These are phyloP conservation scores for Sebastes vulpes DNA, from an alignment of 2,797 vertebrate species.

Conservation along the genomic window DNA sequence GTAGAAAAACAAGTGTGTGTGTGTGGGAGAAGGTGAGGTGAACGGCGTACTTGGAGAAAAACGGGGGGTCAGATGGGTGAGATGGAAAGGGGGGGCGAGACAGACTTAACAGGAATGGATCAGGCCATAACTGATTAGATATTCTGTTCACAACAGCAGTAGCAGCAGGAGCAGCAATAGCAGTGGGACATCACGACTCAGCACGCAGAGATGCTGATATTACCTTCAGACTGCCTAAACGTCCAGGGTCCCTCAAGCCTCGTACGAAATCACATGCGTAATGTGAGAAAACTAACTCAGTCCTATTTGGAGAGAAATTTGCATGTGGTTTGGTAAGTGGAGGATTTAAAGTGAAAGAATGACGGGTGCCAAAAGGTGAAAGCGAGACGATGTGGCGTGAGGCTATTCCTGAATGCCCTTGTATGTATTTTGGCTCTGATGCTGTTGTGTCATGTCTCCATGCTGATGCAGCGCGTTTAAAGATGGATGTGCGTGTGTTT, in stretches of 20 bases:
- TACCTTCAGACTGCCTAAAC: slow-evolving; percentile 48
- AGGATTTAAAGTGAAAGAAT: background rate
- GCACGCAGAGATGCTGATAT: slow-evolving; percentile 60
- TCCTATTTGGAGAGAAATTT: background rate
- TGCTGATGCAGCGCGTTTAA: slow-evolving; percentile 79
- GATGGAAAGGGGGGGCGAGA: background rate
- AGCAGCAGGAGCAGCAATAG: slow-evolving; percentile 59
- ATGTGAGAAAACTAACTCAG: background rate
- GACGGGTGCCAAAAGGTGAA: slow-evolving; percentile 32
- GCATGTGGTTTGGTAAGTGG: background rate
- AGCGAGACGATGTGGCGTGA: slow-evolving; percentile 11
- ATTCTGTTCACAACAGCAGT: slow-evolving; percentile 68
- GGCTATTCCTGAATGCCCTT: slow-evolving; percentile 67
- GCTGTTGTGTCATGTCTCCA: slow-evolving; percentile 75
- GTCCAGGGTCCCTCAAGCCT: slow-evolving; percentile 22
- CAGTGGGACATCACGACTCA: slow-evolving; percentile 65
- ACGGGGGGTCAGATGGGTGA: slow-evolving; percentile 8
- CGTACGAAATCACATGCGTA: background rate
- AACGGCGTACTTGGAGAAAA: background rate
- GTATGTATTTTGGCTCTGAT: slow-evolving; percentile 68
- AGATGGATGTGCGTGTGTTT: slow-evolving; percentile 66
- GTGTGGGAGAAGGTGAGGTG: background rate
- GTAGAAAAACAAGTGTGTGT: background rate
- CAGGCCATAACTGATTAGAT: slow-evolving; percentile 61
- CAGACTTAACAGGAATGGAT: slow-evolving; percentile 43